Base-by-base conservation (phyloP, 2,888 invertebrate genomes). In the Andricus quercusramuli region DNA sequence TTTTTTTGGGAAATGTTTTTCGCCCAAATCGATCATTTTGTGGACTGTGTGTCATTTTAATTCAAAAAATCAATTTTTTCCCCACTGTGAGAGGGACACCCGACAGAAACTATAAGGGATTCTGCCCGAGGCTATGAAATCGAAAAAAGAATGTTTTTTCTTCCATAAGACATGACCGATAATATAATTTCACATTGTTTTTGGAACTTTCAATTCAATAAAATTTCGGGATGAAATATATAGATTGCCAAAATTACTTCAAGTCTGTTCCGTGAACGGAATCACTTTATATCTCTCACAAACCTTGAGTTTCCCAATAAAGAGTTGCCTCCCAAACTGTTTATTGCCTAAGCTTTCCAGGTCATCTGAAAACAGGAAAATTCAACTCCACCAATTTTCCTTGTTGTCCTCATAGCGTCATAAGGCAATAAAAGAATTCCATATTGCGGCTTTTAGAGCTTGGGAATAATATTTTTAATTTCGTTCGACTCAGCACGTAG, bases 381-480 rank as follows among this genome's bases (percentile, higher is more conserved):
- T 32, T 74, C 51, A 74, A 56, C 51, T 74, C n/a, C 13, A 32
- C 51, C 56, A 56, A 74, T 74, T 74, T 74, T 74, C 32, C 51
- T 29, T 13, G 13, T 32, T 56, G 70, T 56, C 51, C 29, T 56
- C 13, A 56, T 5, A 20, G 32, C 20, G 11, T 74, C 56, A 74
- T 74, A 32, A 56, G 32, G 51, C n/a, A 74, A 74, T 74, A 74
- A 56, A 74, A 74, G 47, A 74, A 56, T 74, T 56, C 20, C 37
- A 2, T 70, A 29, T 70, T 51, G n/a, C 29, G 0, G 70, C 2
- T 22, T 62, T 62, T 62, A 62, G 25, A 62, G 62, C 13, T 4
- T 11, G 25, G 25, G 3, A 22, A 25, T 62, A 51, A 70, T 70
- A 70, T 51, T 74, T 74, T 32, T 47, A n/a, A 32, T 56, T 32